Percentiles rank a stretch among this genome's conserved stretches.
phyloP scores from a whole-genome alignment of 2,113 vertebrate genomes.

The Rhineura floridana region DNA sequence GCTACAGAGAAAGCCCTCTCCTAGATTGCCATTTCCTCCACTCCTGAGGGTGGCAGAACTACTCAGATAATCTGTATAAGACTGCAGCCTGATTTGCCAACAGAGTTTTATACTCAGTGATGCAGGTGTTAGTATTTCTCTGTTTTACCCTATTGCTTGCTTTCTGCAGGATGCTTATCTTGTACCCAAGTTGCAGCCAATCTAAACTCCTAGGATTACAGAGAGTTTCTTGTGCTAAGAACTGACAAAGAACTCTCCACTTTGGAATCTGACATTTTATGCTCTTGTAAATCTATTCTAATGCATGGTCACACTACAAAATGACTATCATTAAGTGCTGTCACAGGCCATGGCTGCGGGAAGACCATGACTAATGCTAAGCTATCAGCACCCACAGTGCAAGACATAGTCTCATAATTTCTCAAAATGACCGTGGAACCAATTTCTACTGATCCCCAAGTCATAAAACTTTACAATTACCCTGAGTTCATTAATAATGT shows the following conservation, averaged over 20 bases:
- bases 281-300: constrained; percentile 84
- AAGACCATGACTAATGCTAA: constrained; percentile 90
- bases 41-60: no score
- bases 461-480: constrained; percentile 94
- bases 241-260: constrained; percentile 66
- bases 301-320: constrained; percentile 85
- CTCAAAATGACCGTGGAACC: constrained; percentile 93
- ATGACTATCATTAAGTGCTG: constrained; percentile 92
- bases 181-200: constrained; percentile 50
- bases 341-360: constrained; percentile 81
- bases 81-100: background rate
- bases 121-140: background rate
- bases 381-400: constrained; percentile 81
- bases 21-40: no score
- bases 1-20: no score
- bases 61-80: background rate
- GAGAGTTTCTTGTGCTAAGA: constrained; percentile 59
- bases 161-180: constrained; percentile 6
- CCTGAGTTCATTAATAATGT: constrained; percentile 93
- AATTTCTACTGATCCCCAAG: constrained; percentile 88
- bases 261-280: constrained; percentile 82
- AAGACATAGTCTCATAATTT: constrained; percentile 88
- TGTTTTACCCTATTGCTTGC: constrained; percentile 5
- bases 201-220: constrained; percentile 57
- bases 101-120: background rate